Base-by-base conservation (phyloP, 2,113 vertebrate genomes). In the Ailuropoda melanoleuca region DNA sequence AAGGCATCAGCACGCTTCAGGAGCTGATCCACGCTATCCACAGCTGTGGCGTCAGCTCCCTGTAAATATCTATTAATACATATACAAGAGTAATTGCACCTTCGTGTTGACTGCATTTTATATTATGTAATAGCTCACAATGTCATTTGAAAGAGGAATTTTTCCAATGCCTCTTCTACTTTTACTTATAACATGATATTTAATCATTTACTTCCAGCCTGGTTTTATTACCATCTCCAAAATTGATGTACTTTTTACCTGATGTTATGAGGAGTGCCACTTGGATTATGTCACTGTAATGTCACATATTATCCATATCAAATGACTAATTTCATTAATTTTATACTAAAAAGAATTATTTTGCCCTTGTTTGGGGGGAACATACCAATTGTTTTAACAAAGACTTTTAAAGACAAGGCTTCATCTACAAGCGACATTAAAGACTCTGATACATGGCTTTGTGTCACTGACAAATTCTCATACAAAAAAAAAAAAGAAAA, bases 371-470 rank as follows among this genome's bases (percentile, higher is more conserved):
- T 90, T 92, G 43, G 24, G 66, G 6, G 23, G 4, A 3, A 53
- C 43, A 66, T 4, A 34, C 88, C 48, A 88, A 19, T 31, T 86
- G 23, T 26, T 96, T 96, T 68, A 93, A 78, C 24, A 87, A 70
- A 74, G 18, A 58, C 23, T 34, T 4, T 87, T 83, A 58, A 72
- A 86, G 48, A 62, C 56, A 21, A 93, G 19, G 9, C 3, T 88
- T 89, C 26, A 48, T 80, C 87, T 78, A 50, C 37, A 90, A 90
- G 84, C 66, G 9, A 39, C 68, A 24, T 23, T 86, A 89, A 89
- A 70, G 77, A 95, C 23, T 95, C 90, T 74, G 21, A 77, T 89
- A 78, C 93, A 50, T 91, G 83, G 15, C 21, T 82, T 88, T 53
- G 34, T 60, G 56, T 19, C 24, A 84, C 12, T 15, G 31, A 92